Base-by-base conservation (phyloP, 2,113 vertebrate genomes). In the Melospiza melodia region DNA sequence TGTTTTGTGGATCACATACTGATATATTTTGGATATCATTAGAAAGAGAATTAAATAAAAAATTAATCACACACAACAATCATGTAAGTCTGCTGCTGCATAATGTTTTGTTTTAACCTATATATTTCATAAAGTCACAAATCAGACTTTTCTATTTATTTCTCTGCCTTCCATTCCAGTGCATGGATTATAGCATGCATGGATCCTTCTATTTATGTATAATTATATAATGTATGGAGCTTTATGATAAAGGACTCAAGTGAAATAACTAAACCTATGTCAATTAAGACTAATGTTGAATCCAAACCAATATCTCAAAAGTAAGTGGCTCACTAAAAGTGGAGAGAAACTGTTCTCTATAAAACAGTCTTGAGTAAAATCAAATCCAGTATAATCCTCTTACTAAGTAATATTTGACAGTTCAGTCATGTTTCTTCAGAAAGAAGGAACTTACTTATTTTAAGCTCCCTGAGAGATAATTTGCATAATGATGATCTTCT, bases 381-480 rank as follows among this genome's bases (percentile, higher is more conserved):
- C 6, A 94, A 94, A 82, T 92, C 76, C 57, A 80, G 30, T 44
- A 95, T 87, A 97, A 96, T 88, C 94, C 83, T 94, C 62, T 95
- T 95, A 95, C 90, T 89, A 94, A 92, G 43, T 83, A 91, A 85
- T 55, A 87, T 95, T 92, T 97, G 96, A 84, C 57, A 94, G 44
- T 55, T 93, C 66, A 57, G 86, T 92, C 54, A 49, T 93, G 49
- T 62, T 75, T 84, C 31, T 41, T 37, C 83, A 93, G 69, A 93
- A 97, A 95, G 79, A 57, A 28, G 59, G 61, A 25, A 74, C 77
- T 91, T 76, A 39, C 25, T 91, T 96, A 87, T 95, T 95, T 94
- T 91, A 96, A 87, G 84, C 62, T 84, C 52, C 44, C 61, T 62
- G 52, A 81, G 31, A 87, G 15, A 48, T 33, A 80, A 92, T 95